A percentile compares a stretch with the other conserved stretches of the same genome.
phyloP scores from a whole-genome alignment of 2,888 invertebrate species.

The Drosophila acutilabella region DNA sequence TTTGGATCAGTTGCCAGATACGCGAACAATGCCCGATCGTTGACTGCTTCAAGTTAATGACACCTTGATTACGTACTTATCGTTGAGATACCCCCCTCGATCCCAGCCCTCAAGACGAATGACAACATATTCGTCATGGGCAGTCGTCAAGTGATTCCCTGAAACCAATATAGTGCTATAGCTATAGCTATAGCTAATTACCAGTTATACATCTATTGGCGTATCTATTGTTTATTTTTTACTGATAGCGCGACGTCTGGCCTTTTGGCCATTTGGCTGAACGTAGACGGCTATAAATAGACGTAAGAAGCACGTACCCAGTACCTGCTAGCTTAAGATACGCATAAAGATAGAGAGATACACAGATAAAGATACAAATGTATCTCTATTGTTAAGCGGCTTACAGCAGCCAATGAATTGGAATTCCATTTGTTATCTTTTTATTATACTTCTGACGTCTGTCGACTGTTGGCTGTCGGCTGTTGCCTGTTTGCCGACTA shows the following conservation, averaged over 20 bases:
- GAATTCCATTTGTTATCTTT: slow-evolving; percentile 23
- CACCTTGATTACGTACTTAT: slow-evolving; percentile 46
- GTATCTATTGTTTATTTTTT: slow-evolving; percentile 21
- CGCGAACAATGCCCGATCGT: slow-evolving; percentile 49
- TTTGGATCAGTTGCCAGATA: slow-evolving; percentile 49
- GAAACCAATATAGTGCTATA: neutral
- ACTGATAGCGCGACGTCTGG: slow-evolving; percentile 34
- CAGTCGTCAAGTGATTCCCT: slow-evolving; percentile 29
- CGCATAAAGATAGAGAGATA: slow-evolving; percentile 18
- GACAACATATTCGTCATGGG: slow-evolving; percentile 23
- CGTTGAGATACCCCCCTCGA: slow-evolving; percentile 14
- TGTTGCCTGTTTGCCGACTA: neutral
- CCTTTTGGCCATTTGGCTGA: slow-evolving; percentile 10
- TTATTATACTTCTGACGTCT: slow-evolving; percentile 43
- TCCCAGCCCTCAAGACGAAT: neutral
- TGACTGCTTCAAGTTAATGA: slow-evolving; percentile 58
- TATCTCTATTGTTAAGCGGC: slow-evolving; percentile 7
- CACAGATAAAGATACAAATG: slow-evolving; percentile 1
- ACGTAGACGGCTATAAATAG: slow-evolving; percentile 28
- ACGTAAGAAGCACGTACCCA: slow-evolving; percentile 28
- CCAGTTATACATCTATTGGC: slow-evolving; percentile 10
- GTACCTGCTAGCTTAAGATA: slow-evolving; percentile 36
- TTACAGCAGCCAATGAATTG: slow-evolving; percentile 17
- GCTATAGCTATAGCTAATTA: slow-evolving; percentile 3
- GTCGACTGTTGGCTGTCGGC: neutral